A percentile compares a stretch with the other conserved stretches of the same genome.
Conservation (phyloP, 2,888 invertebrate genomes). For the Eupeodes luniger region DNA sequence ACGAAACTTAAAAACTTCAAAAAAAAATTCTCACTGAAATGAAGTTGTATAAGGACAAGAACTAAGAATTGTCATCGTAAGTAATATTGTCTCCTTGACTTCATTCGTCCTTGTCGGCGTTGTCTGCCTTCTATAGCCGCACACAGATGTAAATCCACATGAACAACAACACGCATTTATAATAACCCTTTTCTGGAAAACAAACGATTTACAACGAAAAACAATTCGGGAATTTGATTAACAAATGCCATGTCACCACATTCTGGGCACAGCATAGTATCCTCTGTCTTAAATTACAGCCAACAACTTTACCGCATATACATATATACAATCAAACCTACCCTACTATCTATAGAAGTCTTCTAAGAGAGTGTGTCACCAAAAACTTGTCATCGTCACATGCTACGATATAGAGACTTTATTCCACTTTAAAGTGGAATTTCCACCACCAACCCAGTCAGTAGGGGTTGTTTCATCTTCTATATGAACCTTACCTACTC, state of each 20-base stretch:
- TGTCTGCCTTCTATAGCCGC: neutral
- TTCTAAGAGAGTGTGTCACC: constrained; percentile 43
- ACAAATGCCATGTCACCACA: constrained; percentile 73
- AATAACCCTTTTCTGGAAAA: constrained; percentile 27
- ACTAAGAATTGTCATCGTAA: neutral
- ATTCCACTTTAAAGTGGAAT: constrained; percentile 32
- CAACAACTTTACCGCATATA: constrained; percentile 51
- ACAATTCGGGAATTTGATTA: constrained; percentile 71
- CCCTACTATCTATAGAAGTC: too few species aligned
- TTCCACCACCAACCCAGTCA: neutral
- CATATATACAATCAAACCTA: neutral
- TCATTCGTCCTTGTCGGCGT: constrained; percentile 1
- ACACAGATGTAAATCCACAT: constrained; percentile 28
- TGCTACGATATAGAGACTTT: neutral
- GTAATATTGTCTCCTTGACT: neutral
- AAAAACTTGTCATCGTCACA: constrained; percentile 16
- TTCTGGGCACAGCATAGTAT: constrained; percentile 50
- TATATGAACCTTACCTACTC: too few species aligned
- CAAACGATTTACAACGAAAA: constrained; percentile 19
- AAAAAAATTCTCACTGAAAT: constrained; percentile 38
- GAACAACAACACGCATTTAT: constrained; percentile 58
- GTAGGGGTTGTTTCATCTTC: neutral
- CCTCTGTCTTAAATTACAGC: constrained; percentile 56
- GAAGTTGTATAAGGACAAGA: constrained; percentile 49
- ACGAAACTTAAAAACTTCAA: neutral